Base-by-base conservation (phyloP, 2,888 invertebrate genomes). In the Coelopa pilipes region DNA sequence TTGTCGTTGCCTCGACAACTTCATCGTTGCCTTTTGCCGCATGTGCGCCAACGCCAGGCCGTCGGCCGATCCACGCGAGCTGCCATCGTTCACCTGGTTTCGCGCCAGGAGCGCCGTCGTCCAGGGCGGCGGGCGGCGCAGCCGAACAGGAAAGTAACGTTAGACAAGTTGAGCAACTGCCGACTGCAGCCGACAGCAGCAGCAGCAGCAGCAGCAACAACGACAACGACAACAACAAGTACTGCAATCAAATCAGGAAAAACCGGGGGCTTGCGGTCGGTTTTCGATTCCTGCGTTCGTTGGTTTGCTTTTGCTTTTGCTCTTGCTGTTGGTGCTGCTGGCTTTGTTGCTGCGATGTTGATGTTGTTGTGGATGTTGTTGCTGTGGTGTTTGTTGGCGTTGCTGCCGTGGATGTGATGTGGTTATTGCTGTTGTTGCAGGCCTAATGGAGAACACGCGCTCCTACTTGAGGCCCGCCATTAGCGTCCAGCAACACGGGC, bases 21-120 rank as follows among this genome's bases (percentile, higher is more conserved):
- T 34, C 17, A 46, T 47, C 46, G 11, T 59, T 68, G 15, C 15
- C n/a, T 60, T 21, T 49, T n/a, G 47, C 45, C 2, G 15, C 47
- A 46, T 70, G 59, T 69, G 19, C 45, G 50, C 21, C 49, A 68
- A 19, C 59, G n/a, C 34, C 49, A 11, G n/a, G 17, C 21, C 11
- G 47, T 21, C 15, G 4, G 53, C 50, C 53, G 11, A 60, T 13
- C 21, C 45, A 59, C 21, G n/a, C 59, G 60, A 59, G 24, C 24
- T 49, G 75, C 75, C 77, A 80, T 78, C 76, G 81, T 81, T 82
- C 80, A 82, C 81, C 82, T 82, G 81, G 82, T 81, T 80, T 80
- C 75, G 57, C 66, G 62, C 10, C 45, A 62, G 45, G 4, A 49
- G 19, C 46, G n/a, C 17, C 0, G 11, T 2, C 7, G 45, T 15